Base-by-base conservation (phyloP, 2,113 vertebrate species). In the Jaculus jaculus region DNA sequence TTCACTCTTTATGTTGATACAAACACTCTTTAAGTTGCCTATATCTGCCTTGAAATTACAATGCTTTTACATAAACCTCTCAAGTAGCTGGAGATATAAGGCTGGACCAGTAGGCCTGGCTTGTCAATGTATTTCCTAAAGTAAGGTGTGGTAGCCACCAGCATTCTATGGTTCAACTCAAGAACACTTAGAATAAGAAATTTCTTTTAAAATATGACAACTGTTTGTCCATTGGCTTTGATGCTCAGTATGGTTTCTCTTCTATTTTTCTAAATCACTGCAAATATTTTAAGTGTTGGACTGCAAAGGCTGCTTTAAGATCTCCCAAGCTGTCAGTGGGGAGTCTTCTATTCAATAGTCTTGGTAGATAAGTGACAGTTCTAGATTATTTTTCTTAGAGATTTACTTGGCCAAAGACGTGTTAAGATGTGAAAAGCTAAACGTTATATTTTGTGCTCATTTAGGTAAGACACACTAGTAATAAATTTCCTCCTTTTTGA, bases 101-200 rank as follows among this genome's bases (percentile, higher is more conserved):
- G 12, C 32, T 71, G 16, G 7, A 20, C 16, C 32, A 20, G 32
- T 8, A 26, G n/a, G 69, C n/a, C n/a, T 20, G 3, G 1, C 30
- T 20, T 34, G 6, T 16, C 28, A 51, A 23, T 23, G 6, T 1
- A 23, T 60, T 58, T 80, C 23, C 71, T 9, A 58, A 18, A 39
- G 0, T 28, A 39, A 79, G 66, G 21, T 24, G 68, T 7, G n/a
- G 5, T 18, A 4, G 3, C 3, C 0, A 60, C 18, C 42, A 24
- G 5, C 21, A 26, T 34, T 39, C 17, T 42, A 32, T 39, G 7
- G 1, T 42, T 2, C 13, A 78, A 17, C 0, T 54, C 4, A 3
- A 28, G 23, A 66, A 34, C 63, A 24, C 24, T 78, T 68, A 58
- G 21, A 37, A 54, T 20, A 60, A 26, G 7, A 86, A 37, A n/a